A percentile compares a stretch with the other conserved stretches of the same genome.
These are phyloP conservation scores for Panopea generosa DNA, from an alignment of 2,888 invertebrate genomes.

Conservation along the genomic window DNA sequence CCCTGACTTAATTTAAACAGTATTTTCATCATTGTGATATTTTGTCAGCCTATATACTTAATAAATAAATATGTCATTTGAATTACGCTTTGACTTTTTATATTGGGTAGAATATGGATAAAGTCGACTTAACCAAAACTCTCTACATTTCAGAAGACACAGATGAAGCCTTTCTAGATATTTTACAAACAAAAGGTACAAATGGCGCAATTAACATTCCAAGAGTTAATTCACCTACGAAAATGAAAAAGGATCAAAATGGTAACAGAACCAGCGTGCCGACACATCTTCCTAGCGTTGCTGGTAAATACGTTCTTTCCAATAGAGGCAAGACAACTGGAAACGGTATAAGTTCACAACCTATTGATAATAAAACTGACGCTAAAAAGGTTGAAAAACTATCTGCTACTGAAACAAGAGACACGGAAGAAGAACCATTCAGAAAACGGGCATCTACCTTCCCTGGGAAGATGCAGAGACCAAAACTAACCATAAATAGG, in stretches of 20 bases:
- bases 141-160: slow-evolving; percentile 35
- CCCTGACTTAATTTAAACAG: too few species aligned
- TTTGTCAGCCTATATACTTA: too few species aligned
- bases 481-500: slow-evolving; percentile 25
- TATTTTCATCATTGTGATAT: too few species aligned
- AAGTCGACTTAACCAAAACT: too few species aligned
- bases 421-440: slow-evolving; percentile 28
- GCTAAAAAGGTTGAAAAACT: too few species aligned
- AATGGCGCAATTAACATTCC: slow-evolving; percentile 31
- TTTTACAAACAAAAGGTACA: slow-evolving; percentile 30
- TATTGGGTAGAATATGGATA: too few species aligned
- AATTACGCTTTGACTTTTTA: too few species aligned
- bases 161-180: slow-evolving; percentile 42
- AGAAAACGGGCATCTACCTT: slow-evolving; percentile 56
- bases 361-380: too few species aligned
- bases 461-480: slow-evolving; percentile 49
- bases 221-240: slow-evolving; percentile 21
- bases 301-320: slow-evolving; percentile 43
- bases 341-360: neutral
- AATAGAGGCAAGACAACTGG: neutral
- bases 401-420: neutral
- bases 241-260: slow-evolving; percentile 13
- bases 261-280: neutral
- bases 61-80: too few species aligned
- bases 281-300: slow-evolving; percentile 37